Evolutionary conservation across 2,888 invertebrate species (phyloP).

Genomic region (Globia sparganii): DNA sequence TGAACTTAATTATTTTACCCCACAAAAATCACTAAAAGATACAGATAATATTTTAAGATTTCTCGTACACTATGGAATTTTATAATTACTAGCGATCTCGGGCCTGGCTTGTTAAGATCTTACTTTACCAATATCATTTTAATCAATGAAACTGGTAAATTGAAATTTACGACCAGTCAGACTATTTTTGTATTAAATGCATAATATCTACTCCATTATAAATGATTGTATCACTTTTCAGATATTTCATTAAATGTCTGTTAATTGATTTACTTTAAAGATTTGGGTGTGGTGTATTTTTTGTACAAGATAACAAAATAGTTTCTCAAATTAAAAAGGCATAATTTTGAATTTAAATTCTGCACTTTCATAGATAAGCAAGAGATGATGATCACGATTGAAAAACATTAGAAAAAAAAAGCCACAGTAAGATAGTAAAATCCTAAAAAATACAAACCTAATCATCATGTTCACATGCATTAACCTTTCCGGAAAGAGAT

Average conservation of each 20-base stretch:
- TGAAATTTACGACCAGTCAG: constrained; percentile 55
- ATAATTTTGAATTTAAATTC: background rate
- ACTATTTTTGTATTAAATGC: constrained; percentile 53
- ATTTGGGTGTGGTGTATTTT: constrained; percentile 6
- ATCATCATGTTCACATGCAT: no score
- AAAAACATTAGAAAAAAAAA: background rate
- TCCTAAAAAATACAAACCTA: no score
- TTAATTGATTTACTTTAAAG: constrained; percentile 31
- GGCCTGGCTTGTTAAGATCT: constrained; percentile 60
- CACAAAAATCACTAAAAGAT: background rate
- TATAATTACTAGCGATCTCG: constrained; percentile 60
- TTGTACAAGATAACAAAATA: background rate
- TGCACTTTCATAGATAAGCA: background rate
- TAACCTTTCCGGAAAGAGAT: background rate
- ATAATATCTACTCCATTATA: constrained; percentile 23
- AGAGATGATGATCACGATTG: background rate
- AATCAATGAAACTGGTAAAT: constrained; percentile 62
- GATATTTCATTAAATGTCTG: constrained; percentile 5
- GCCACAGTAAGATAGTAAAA: background rate
- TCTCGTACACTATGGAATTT: constrained; percentile 57
- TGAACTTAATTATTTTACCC: background rate
- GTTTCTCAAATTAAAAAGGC: background rate
- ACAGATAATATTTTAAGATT: constrained; percentile 13
- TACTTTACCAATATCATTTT: constrained; percentile 60
- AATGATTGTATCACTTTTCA: constrained; percentile 33